phyloP scores from a whole-genome alignment of 2,113 vertebrate genomes.

The Hylia prasina region DNA sequence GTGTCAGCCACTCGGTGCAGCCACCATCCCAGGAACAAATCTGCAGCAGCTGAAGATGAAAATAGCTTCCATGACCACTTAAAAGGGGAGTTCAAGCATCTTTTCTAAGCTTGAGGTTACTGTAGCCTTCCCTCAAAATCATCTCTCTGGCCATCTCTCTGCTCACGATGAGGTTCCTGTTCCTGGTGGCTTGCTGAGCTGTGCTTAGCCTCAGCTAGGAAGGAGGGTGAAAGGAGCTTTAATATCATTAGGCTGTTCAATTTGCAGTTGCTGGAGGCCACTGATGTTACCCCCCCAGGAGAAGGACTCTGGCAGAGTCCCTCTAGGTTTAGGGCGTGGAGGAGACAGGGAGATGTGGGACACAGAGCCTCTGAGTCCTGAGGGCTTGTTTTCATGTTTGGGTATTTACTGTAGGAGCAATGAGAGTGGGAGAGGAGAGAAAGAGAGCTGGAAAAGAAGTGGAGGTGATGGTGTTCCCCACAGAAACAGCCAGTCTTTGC shows the following conservation, averaged over 20 bases:
- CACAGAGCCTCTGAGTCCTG: neutral
- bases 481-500: neutral
- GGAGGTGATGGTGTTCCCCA: neutral
- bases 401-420: neutral
- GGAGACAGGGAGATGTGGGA: neutral
- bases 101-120: neutral
- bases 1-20: constrained; percentile 35
- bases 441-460: neutral
- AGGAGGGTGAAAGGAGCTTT: neutral
- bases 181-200: neutral
- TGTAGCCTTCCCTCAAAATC: neutral
- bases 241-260: neutral
- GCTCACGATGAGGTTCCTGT: neutral
- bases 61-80: constrained; percentile 42
- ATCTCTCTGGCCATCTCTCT: neutral
- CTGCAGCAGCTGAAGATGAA: constrained; percentile 50
- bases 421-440: neutral
- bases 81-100: constrained; percentile 22
- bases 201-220: neutral
- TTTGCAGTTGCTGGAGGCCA: neutral
- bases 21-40: constrained; percentile 48
- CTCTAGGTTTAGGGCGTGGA: neutral
- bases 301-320: neutral
- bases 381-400: neutral
- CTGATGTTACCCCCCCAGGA: neutral